These are phyloP conservation scores for Luehdorfia chinensis DNA, from an alignment of 1,140 invertebrate species.

Conservation along the genomic window DNA sequence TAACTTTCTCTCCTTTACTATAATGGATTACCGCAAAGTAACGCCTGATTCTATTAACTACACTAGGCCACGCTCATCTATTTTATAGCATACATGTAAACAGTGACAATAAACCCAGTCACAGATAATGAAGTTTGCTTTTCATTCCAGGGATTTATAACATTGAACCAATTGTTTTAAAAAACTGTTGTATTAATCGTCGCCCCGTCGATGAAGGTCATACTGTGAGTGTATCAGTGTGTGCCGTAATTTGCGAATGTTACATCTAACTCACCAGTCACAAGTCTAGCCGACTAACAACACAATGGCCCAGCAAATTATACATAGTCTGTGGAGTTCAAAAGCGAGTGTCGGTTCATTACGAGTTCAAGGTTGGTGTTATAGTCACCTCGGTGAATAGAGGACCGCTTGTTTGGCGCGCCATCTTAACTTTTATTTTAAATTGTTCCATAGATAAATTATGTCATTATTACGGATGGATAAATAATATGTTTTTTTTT, in stretches of 20 bases:
- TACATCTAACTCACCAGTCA: slow-evolving; percentile 10
- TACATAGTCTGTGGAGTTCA: slow-evolving; percentile 46
- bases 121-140: too few species aligned
- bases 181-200: slow-evolving; percentile 10
- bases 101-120: too few species aligned
- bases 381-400: slow-evolving; percentile 7
- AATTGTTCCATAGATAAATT: too few species aligned
- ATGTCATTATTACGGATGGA: too few species aligned
- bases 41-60: too few species aligned
- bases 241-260: slow-evolving; percentile 5
- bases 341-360: slow-evolving; percentile 43
- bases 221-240: slow-evolving; percentile 14
- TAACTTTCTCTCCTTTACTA: too few species aligned
- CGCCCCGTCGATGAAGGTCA: slow-evolving; percentile 9
- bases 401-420: neutral
- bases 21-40: too few species aligned
- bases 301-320: slow-evolving; percentile 47
- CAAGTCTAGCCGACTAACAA: slow-evolving; percentile 17
- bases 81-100: too few species aligned
- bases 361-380: slow-evolving; percentile 47
- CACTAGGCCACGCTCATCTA: too few species aligned
- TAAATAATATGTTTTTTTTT: too few species aligned
- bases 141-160: too few species aligned
- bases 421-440: too few species aligned
- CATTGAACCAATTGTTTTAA: neutral